A percentile compares a stretch with the other conserved stretches of the same genome.
Evolutionary conservation across 2,797 vertebrate genomes (phyloP).

Genomic region (Philypnodon macrostomus): DNA sequence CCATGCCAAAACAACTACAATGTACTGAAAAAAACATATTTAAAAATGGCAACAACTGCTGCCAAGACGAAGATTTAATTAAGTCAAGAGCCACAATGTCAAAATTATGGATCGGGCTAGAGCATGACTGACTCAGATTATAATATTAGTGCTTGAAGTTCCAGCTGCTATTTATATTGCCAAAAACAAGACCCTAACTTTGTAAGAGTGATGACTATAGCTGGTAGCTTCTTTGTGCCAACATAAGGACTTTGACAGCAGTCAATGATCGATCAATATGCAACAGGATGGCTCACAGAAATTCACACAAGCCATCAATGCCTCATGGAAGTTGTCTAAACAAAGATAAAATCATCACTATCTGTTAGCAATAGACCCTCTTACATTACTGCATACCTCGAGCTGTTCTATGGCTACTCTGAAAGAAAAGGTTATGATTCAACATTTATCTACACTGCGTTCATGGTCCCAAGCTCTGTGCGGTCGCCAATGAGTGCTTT

Average conservation of each 20-base stretch:
- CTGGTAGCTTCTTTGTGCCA: slow-evolving; percentile 1
- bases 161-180: background rate
- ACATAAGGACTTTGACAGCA: slow-evolving; percentile 3
- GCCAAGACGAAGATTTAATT: background rate
- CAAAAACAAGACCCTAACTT: slow-evolving; percentile 1
- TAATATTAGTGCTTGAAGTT: background rate
- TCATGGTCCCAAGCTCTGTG: too few species aligned
- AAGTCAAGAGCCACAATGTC: background rate
- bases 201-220: background rate
- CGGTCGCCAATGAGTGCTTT: too few species aligned
- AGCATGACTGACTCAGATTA: background rate
- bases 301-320: background rate
- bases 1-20: too few species aligned
- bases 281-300: background rate
- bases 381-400: too few species aligned
- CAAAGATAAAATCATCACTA: background rate
- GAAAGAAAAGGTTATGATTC: too few species aligned
- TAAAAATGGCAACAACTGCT: too few species aligned
- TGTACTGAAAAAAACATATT: too few species aligned
- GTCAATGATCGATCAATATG: slow-evolving; percentile 1
- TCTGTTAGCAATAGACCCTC: background rate
- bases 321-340: background rate
- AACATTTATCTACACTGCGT: too few species aligned
- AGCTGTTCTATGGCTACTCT: too few species aligned
- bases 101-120: background rate